A percentile compares a stretch with the other conserved stretches of the same genome.
These are phyloP conservation scores for Aegotheles bennettii DNA, from an alignment of 2,113 vertebrate species.

Conservation along the genomic window DNA sequence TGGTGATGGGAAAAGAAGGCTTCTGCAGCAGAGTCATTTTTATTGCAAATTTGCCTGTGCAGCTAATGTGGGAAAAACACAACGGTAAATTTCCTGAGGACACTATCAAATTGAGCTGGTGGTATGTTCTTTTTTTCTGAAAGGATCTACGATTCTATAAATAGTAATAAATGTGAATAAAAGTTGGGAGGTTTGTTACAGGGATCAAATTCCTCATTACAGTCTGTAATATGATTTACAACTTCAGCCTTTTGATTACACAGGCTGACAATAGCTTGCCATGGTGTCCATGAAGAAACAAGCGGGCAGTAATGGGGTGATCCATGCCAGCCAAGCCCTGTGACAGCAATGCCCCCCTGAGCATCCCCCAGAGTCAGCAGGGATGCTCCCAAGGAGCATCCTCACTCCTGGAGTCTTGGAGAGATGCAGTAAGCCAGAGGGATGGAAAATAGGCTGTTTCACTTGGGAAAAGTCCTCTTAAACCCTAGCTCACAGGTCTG, in stretches of 20 bases:
- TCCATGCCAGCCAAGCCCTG: neutral
- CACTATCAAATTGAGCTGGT: neutral
- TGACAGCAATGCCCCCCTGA: neutral
- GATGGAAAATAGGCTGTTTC: neutral
- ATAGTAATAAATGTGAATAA: neutral
- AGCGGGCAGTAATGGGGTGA: neutral
- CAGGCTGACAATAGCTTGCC: neutral
- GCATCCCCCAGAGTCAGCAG: neutral
- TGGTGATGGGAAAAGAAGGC: neutral
- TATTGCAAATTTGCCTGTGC: conserved; percentile 30
- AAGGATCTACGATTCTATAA: neutral
- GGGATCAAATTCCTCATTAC: neutral
- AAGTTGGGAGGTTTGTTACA: neutral
- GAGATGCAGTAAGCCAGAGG: neutral
- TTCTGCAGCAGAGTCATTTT: conserved; percentile 18
- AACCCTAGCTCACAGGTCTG: neutral
- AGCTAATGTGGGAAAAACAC: conserved; percentile 9
- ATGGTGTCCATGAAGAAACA: neutral
- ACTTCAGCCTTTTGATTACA: neutral
- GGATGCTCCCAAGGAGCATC: accelerated
- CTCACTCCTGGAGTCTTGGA: neutral
- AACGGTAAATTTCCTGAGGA: conserved; percentile 14
- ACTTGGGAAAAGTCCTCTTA: neutral
- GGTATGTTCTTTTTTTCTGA: neutral
- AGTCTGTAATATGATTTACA: neutral